Conservation (phyloP, 2,113 vertebrate species). For the Puntigrus tetrazona region DNA sequence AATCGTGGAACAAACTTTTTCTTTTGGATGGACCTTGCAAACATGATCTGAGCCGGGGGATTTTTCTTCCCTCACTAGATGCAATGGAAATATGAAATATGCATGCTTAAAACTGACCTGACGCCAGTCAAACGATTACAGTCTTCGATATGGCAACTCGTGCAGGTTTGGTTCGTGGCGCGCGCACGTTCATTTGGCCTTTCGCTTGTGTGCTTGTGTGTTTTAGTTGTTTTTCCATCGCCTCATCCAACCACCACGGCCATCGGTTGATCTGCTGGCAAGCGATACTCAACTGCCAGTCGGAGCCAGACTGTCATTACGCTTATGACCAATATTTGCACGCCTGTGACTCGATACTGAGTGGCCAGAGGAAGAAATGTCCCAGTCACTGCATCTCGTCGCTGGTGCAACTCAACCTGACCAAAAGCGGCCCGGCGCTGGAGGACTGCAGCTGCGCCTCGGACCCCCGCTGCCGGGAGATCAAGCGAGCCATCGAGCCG, state of each 20-base stretch:
- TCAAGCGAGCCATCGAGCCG: slow-evolving; percentile 93
- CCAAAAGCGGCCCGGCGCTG: slow-evolving; percentile 86
- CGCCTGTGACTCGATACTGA: slow-evolving; percentile 85
- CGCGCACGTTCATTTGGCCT: slow-evolving; percentile 59
- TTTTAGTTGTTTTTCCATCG: slow-evolving; percentile 67
- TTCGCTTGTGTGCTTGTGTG: slow-evolving; percentile 68
- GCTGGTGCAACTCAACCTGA: slow-evolving; percentile 91
- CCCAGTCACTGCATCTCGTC: slow-evolving; percentile 96
- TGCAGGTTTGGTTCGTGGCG: slow-evolving; percentile 26
- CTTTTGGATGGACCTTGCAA: slow-evolving; percentile 19
- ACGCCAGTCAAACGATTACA: slow-evolving; percentile 61
- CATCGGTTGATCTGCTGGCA: slow-evolving; percentile 91
- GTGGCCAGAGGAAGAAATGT: slow-evolving; percentile 80
- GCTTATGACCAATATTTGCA: slow-evolving; percentile 89
- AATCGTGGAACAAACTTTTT: neutral
- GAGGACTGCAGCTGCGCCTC: slow-evolving; percentile 91
- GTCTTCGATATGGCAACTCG: slow-evolving; percentile 47
- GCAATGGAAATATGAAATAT: slow-evolving; percentile 77
- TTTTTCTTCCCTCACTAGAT: slow-evolving; percentile 15
- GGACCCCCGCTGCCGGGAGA: slow-evolving; percentile 79
- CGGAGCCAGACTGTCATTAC: slow-evolving; percentile 87
- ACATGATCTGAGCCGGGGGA: slow-evolving; percentile 48
- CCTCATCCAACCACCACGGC: slow-evolving; percentile 75
- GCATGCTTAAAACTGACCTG: slow-evolving; percentile 74
- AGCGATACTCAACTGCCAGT: slow-evolving; percentile 89